Base-by-base conservation (phyloP, 2,113 vertebrate genomes). In the Periophthalmus modestus region DNA sequence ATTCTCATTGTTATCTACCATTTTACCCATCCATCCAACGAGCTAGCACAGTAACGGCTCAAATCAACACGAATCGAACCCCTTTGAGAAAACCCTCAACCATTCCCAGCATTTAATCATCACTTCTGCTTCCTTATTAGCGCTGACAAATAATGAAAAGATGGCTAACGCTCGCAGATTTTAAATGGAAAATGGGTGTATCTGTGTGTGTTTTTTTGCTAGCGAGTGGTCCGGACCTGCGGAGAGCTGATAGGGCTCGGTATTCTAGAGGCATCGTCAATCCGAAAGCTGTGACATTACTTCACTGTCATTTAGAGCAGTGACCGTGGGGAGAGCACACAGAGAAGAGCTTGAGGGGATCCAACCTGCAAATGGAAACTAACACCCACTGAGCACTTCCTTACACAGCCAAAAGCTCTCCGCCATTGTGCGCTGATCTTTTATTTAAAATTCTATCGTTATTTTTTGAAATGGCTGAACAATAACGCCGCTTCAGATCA, bases 281-380 rank as follows among this genome's bases (percentile, higher is more conserved):
- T 85, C 76, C 66, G 55, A 1, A 28, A 4, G 55, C 65, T 69
- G 0, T 71, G 80, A 76, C 86, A 75, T 88, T 86, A 82, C 76
- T 81, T 85, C 86, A 76, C 73, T 81, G 83, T 83, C 83, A 77
- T 86, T 82, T 84, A 69, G 82, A 85, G 74, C 57, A 86, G 83
- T 82, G 76, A 73, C 73, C 71, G 68, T 46, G 71, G 81, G 54
- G 72, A 77, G 68, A 36, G 39, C 34, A 72, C 54, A 50, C 46
- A 52, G 28, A 7, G 9, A 75, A 69, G 28, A 77, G 72, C 80
- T 79, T 65, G 59, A 79, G 77, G 82, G 65, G 67, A 54, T 79
- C 73, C 63, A 72, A 69, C 68, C 76, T 75, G 74, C n/a, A 15
- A 72, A 61, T 52, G 39, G 23, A 85, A 78, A 68, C 74, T 69